Base-by-base conservation (phyloP, 1,140 invertebrate species). In the Scaptomyza pallida region DNA sequence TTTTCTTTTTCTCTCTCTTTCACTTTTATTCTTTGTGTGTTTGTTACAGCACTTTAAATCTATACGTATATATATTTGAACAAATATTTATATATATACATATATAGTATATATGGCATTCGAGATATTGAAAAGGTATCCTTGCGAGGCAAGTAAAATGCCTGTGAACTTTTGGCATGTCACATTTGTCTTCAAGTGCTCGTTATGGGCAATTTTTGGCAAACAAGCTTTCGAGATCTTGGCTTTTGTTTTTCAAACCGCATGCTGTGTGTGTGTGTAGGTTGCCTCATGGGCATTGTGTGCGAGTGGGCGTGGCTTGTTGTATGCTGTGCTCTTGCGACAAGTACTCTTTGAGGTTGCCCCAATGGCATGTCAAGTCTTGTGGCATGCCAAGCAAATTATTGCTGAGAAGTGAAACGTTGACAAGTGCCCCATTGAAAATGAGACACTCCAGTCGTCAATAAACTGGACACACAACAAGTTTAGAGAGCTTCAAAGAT, bases 191-290 rank as follows among this genome's bases (percentile, higher is more conserved):
- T 70, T 83, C 81, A 86, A 83, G 80, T 86, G 81, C 81, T 83
- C 76, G 80, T 83, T 85, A 83, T 83, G 80, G 81, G 56, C 80
- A 83, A 83, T 83, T 83, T 75, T 78, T 75, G 72, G 72, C 72
- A 75, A 75, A 54, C 57, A n/a, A n/a, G 45, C 55, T 44, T 75
- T 72, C 52, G 76, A 62, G 56, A 40, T 71, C 72, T 72, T 71
- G 54, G 52, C 62, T 72, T 75, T 83, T 78, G 76, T 67, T 83
- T 80, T 83, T 65, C 68, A 69, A 63, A 76, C 80, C 76, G 60
- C 72, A 79, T 62, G 63, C 60, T 52, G 54, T 75, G 60, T 26
- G 21, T 17, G 17, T 15, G 10, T 51, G 12, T n/a, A n/a, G 10
- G 43, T 48, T 9, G n/a, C 54, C 44, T 6, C 33, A 16, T 43